Base-by-base conservation (phyloP, 2,113 vertebrate genomes). In the Mustelus asterias region DNA sequence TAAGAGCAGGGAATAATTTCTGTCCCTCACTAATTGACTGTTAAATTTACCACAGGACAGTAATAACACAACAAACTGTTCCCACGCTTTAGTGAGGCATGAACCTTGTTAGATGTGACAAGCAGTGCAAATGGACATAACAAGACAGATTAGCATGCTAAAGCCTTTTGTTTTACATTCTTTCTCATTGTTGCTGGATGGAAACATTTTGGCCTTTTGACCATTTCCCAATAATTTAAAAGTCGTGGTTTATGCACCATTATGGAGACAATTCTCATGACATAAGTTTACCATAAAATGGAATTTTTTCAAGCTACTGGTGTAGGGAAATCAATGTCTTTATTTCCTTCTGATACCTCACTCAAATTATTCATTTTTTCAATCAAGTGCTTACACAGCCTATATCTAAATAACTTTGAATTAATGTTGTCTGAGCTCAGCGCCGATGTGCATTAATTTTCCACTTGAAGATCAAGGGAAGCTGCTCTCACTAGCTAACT, bases 61-160 rank as follows among this genome's bases (percentile, higher is more conserved):
- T 22, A 20, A 83, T 83, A 83, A 44, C 41, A 41, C 37, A 83
- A 4, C 37, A 67, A n/a, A 93, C 60, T 65, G 89, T 93, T 65
- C 29, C 33, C 60, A 65, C n/a, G 58, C 60, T 37, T 65, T 54
- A 83, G 76, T 80, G 76, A 37, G 80, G 37, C 37, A 41, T 83
- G 80, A 83, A 8, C 37, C 18, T 83, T 90, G 6, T 93, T 65
- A n/a, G 89, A 65, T 93, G 60, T 37, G 89, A 65, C 89, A 93
- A 37, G 58, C 89, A 93, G 37, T 93, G 89, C 60, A 93, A 67
- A 93, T n/a, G 33, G 89, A 93, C 89, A 65, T 37, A 93, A 93
- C n/a, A n/a, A 37, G 60, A 93, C 60, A 63, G 60, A 93, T 93
- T 65, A 67, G 14, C 63, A 67, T 65, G 33, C 60, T 65, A 93